Conservation (phyloP, 2,113 vertebrate species). For the Cygnus buccinator region DNA sequence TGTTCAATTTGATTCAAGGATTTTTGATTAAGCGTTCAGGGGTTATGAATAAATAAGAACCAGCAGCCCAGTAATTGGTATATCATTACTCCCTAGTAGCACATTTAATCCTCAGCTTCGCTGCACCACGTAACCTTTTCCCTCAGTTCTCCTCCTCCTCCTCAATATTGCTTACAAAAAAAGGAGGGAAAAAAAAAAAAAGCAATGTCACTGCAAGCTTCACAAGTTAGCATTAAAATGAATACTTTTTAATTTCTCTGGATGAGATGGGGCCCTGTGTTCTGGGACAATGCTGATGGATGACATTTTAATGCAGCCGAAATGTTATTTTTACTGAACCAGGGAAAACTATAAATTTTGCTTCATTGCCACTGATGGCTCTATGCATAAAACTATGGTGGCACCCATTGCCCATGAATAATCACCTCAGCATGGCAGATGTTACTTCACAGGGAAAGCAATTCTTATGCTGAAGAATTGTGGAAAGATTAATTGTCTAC, state of each 20-base stretch:
- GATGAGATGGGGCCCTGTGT: constrained; percentile 84
- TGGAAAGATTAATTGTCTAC: constrained; percentile 99
- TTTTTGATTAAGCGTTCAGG: constrained; percentile 80
- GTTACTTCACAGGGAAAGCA: constrained; percentile 91
- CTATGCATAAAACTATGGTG: constrained; percentile 90
- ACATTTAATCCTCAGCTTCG: constrained; percentile 77
- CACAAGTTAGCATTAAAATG: constrained; percentile 91
- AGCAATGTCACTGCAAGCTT: constrained; percentile 83
- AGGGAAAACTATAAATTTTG: constrained; percentile 99
- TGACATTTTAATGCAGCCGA: constrained; percentile 99
- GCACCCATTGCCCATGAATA: constrained; percentile 92
- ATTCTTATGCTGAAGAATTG: constrained; percentile 98
- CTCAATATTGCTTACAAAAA: constrained; percentile 25
- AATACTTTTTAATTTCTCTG: constrained; percentile 96
- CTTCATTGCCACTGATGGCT: constrained; percentile 97
- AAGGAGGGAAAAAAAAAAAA: constrained; percentile 7
- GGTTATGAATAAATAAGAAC: constrained; percentile 80
- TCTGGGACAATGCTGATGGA: constrained; percentile 97
- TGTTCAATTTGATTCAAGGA: constrained; percentile 76
- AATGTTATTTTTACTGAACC: constrained; percentile 99
- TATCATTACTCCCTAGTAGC: constrained; percentile 75
- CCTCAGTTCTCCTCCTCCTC: constrained; percentile 63
- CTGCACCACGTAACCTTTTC: constrained; percentile 80
- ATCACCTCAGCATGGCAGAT: constrained; percentile 93
- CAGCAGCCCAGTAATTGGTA: constrained; percentile 72